Evolutionary conservation across 2,113 vertebrate species (phyloP), one percentile per base, ranked within the genome.

Genomic region (Stegostoma tigrinum): DNA sequence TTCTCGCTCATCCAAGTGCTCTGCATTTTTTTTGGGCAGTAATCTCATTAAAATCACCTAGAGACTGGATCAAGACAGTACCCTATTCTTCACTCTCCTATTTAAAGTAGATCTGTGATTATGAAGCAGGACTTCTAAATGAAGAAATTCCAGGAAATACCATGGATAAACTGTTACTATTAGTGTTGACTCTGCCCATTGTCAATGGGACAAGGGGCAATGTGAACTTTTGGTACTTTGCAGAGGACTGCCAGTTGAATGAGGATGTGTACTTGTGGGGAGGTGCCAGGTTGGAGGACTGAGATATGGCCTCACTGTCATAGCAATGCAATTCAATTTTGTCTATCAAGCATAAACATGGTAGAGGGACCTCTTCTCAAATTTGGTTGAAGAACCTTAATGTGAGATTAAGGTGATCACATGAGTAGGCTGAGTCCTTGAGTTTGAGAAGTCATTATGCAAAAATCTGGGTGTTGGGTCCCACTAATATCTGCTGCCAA

Each of bases 81-180:
- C 66, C 5, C 1, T 67, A 17, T 95, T 95, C 42, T 24, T 42
- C 38, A 27, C 67, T 48, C 23, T 48, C 42, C 38, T 95, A 72
- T 72, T 95, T 95, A 95, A 95, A 42, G n/a, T 55, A n/a, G 61
- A 38, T 38, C 89, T 93, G 89, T 48, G 68, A 95, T 45, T 42
- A 70, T 12, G 94, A 72, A 95, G 94, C 94, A 72, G 94, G 94
- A 95, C 94, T 95, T 95, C 94, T 72, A 48, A 72, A 42, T 95
- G 34, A 95, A 45, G 67, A 72, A 67, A 72, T 95, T 24, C 68
- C 68, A 83, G 80, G 38, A 83, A 61, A 90, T 52, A 30, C 68
- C 94, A 95, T 34, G 48, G 94, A 72, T 75, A 72, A 27, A 42
- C 38, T 95, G 93, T 95, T 95, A 52, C 67, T 75, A 12, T 68